Evolutionary conservation across 1,140 invertebrate species (phyloP), one percentile per base, ranked within the genome.

Genomic region (Pomacea maculata): DNA sequence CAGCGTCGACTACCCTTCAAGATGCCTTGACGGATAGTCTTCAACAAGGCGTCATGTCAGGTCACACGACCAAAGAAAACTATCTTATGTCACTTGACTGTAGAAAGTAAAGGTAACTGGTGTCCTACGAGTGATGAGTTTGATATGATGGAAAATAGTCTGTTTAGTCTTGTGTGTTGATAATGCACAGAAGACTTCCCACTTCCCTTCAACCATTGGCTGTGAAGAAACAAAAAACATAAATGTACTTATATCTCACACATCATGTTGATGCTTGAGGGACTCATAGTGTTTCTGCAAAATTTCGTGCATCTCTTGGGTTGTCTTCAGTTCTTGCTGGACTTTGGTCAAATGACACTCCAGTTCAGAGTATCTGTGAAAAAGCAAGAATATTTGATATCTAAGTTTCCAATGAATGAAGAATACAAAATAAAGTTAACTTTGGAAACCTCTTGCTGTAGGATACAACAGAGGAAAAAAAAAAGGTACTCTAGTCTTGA

Each of bases 241-340:
- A 65, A 65, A n/a, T 65, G 17, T 19, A 65, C 4, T 34, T 77
- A 70, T 63, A 67, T 85, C 87, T 84, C 83, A 90, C 89, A 82
- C 80, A 64, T 89, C 89, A 85, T 87, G 85, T 68, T 90, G 88
- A 65, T 90, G 86, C 80, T 89, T 90, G 4, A 90, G 84, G 55
- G 86, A 85, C 71, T 88, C 87, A 70, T 88, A 86, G 73, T 89
- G 87, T 86, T 87, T 88, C 81, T 87, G 86, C 71, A 90, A 79
- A 81, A 89, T 88, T 64, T 91, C 89, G 75, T 91, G 86, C 88
- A 89, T 89, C 79, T 91, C 89, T 68, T 79, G 25, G 57, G 88
- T 75, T 9, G 88, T 85, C 73, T 88, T 83, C 64, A 88, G 86
- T 81, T 91, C 88, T 75, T 89, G 87, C 78, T 85, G 85, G 17